Conservation (phyloP, 2,113 vertebrate species). For the Chionomys nivalis region DNA sequence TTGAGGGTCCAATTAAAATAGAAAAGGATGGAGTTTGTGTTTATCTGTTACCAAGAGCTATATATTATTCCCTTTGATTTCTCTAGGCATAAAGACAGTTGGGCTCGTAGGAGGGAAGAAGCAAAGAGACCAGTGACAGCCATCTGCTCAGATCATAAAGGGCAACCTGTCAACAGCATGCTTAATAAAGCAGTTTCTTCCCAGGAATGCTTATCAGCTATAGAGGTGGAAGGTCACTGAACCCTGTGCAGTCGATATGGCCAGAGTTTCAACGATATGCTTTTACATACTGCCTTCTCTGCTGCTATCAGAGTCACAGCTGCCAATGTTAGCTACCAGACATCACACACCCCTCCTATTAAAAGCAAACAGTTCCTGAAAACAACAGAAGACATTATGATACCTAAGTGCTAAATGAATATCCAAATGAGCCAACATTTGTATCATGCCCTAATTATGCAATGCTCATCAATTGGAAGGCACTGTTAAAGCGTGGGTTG, state of each 20-base stretch:
- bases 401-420: not conserved
- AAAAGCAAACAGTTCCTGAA: conserved; percentile 22
- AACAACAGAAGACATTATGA: not conserved
- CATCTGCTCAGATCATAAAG: conserved; percentile 73
- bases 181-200: conserved; percentile 61
- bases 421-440: not conserved
- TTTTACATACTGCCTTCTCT: not conserved
- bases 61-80: conserved; percentile 79
- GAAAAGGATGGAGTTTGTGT: conserved; percentile 74
- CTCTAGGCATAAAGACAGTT: conserved; percentile 62
- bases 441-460: not conserved
- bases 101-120: conserved; percentile 59
- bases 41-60: conserved; percentile 73
- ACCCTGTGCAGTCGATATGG: not conserved
- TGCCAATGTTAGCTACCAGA: not conserved
- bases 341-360: not conserved
- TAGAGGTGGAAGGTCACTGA: not conserved
- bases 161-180: conserved; percentile 45
- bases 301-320: not conserved
- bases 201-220: conserved; percentile 38
- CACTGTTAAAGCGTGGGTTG: not conserved
- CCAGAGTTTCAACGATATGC: not conserved
- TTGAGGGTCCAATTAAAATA: conserved; percentile 80
- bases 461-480: not conserved
- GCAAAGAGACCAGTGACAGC: conserved; percentile 51